Base-by-base conservation (phyloP, 1,140 invertebrate genomes). In the Platyura marginata region DNA sequence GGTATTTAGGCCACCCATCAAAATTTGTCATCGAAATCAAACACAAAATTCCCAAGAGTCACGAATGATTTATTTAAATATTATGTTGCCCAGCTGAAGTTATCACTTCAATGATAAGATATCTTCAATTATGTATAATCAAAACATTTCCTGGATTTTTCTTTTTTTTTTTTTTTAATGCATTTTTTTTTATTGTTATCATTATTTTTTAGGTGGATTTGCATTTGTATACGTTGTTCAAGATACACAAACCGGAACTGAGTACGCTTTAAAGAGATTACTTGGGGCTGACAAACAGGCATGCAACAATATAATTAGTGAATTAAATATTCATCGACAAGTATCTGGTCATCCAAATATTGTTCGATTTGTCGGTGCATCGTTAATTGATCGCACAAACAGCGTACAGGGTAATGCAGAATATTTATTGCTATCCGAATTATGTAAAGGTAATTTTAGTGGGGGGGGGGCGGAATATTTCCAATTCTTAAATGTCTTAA, bases 171-270 rank as follows among this genome's bases (percentile, higher is more conserved):
- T 34, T 43, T 43, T 40, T 48, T 15, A 39, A 50, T 55, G 49
- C 55, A 41, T 40, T 44, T 42, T 44, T 51, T 35, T 46, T 37
- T 46, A 40, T 44, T 44, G n/a, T n/a, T n/a, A n/a, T n/a, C n/a
- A n/a, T 45, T 48, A 47, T 53, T 62, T 75, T 67, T 49, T 63
- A 93, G 90, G 90, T 73, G 89, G 89, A 51, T 94, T 87, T 75
- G 88, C 87, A 39, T 82, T 89, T 70, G 89, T 95, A 40, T 95
- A 84, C 71, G 79, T 88, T 46, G 89, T 85, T 48, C 86, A 92
- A 73, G 88, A 93, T 71, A 61, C 82, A 43, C 71, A 75, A 44
- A 77, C 74, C 48, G 83, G 84, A 44, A 86, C 85, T 49, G 85
- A 92, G 55, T 94, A 88, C 74, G 89, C 90, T 51, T 69, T 94